Evolutionary conservation across 2,888 invertebrate genomes (phyloP).

Genomic region (Spilosoma lubricipeda): DNA sequence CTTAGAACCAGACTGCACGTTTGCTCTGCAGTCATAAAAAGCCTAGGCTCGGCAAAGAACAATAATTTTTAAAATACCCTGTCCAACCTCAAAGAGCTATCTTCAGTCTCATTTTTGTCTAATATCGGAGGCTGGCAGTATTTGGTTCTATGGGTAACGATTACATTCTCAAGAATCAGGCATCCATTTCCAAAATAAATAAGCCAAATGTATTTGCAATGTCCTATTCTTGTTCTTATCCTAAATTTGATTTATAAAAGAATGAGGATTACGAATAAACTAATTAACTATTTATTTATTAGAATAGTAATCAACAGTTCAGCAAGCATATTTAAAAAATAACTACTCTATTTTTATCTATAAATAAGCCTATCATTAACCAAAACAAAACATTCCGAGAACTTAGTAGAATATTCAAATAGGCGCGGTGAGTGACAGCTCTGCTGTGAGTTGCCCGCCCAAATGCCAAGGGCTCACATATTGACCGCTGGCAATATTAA

Average conservation of each 20-base stretch:
- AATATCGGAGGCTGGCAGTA: background rate
- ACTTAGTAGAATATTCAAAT: slow-evolving; percentile 52
- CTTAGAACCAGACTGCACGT: background rate
- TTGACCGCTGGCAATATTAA: slow-evolving; percentile 50
- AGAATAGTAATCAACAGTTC: background rate
- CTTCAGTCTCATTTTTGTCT: background rate
- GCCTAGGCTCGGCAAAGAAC: too few relatives aligned
- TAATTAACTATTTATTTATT: too few relatives aligned
- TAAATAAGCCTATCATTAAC: slow-evolving; percentile 6
- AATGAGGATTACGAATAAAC: too few relatives aligned
- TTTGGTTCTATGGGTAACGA: background rate
- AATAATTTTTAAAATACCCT: too few relatives aligned
- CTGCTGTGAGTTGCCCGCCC: slow-evolving; percentile 12
- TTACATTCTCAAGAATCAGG: background rate
- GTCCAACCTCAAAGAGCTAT: background rate
- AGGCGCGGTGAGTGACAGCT: slow-evolving; percentile 41
- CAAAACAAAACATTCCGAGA: slow-evolving; percentile 34
- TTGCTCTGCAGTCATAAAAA: too few relatives aligned
- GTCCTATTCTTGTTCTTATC: background rate
- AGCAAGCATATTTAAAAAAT: background rate
- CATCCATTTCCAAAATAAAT: background rate
- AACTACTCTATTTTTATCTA: background rate
- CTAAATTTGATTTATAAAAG: too few relatives aligned
- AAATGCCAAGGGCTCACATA: slow-evolving; percentile 54
- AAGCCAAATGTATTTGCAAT: background rate